These are phyloP conservation scores for Drosophila paulistorum DNA, from an alignment of 1,140 invertebrate species.

Conservation along the genomic window DNA sequence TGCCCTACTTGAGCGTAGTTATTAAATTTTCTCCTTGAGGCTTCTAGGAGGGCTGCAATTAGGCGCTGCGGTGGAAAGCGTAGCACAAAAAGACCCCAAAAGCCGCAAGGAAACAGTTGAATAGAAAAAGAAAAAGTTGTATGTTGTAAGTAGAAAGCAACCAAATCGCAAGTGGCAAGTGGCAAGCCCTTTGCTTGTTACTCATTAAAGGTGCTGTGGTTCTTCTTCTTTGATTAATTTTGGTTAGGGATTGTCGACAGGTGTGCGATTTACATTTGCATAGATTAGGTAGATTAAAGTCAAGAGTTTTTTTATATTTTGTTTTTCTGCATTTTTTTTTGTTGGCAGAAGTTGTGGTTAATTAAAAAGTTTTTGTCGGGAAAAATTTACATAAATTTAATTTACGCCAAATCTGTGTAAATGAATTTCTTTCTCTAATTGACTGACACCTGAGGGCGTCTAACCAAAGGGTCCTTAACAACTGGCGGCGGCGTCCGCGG, in stretches of 20 bases:
- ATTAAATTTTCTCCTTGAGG: conserved; percentile 27
- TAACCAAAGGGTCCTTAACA: conserved; percentile 8
- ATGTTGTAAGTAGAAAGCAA: background rate
- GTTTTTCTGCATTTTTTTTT: conserved; percentile 8
- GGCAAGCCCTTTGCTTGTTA: background rate
- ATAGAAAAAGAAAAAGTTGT: conserved; percentile 10
- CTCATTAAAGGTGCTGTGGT: conserved; percentile 20
- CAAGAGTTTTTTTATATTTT: conserved; percentile 6
- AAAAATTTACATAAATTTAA: conserved; percentile 75
- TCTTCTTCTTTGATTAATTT: conserved; percentile 6
- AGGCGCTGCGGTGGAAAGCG: conserved; percentile 36
- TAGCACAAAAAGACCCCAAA: conserved; percentile 30
- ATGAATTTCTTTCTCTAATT: conserved; percentile 62
- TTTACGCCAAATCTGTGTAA: conserved; percentile 54
- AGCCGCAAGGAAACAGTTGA: conserved; percentile 29
- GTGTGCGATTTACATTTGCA: conserved; percentile 70
- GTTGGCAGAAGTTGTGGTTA: conserved; percentile 51
- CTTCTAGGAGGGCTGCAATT: conserved; percentile 48
- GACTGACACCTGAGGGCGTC: conserved; percentile 49
- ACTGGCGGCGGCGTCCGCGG: conserved; percentile 1
- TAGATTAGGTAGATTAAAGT: conserved; percentile 63
- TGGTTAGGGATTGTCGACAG: conserved; percentile 48
- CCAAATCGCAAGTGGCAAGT: background rate
- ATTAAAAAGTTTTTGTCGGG: conserved; percentile 69
- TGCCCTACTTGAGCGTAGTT: conserved; percentile 11